phyloP scores from a whole-genome alignment of 2,797 vertebrate genomes.

The Enteromius mattozi region DNA sequence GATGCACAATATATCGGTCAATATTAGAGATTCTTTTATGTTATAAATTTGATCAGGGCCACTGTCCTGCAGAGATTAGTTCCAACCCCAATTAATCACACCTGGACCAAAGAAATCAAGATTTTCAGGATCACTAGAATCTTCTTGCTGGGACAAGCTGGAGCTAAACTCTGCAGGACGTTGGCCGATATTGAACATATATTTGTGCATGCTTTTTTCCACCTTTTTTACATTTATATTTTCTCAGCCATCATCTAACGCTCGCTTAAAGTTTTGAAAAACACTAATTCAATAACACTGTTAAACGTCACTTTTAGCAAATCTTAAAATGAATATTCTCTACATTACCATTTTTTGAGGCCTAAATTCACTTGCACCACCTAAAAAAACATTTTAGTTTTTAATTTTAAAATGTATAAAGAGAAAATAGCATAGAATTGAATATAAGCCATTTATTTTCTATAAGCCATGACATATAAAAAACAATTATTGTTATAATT shows the following conservation, averaged over 20 bases:
- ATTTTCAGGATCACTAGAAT: not conserved
- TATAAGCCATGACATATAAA: slow-evolving; percentile 6
- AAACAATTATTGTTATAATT: not conserved
- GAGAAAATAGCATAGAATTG: not conserved
- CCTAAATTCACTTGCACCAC: not conserved
- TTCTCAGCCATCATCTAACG: not conserved
- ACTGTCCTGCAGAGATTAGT: not conserved
- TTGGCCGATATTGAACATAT: not conserved
- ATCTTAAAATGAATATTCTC: not conserved
- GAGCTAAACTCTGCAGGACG: not conserved
- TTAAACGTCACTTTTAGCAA: not conserved
- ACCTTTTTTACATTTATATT: not conserved
- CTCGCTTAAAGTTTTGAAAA: not conserved
- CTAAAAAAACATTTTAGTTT: not conserved
- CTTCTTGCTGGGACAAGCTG: not conserved
- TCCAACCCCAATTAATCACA: not conserved
- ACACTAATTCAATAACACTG: not conserved
- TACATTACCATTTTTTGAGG: not conserved
- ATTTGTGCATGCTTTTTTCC: slow-evolving; percentile 2
- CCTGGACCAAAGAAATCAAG: not conserved
- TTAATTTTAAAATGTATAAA: not conserved
- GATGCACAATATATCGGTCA: not conserved
- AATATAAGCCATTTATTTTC: not conserved
- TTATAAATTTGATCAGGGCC: not conserved
- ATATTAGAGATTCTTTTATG: not conserved